phyloP scores from a whole-genome alignment of 35 echinoderm and acorn worm species.

The Hemicentrotus pulcherrimus region DNA sequence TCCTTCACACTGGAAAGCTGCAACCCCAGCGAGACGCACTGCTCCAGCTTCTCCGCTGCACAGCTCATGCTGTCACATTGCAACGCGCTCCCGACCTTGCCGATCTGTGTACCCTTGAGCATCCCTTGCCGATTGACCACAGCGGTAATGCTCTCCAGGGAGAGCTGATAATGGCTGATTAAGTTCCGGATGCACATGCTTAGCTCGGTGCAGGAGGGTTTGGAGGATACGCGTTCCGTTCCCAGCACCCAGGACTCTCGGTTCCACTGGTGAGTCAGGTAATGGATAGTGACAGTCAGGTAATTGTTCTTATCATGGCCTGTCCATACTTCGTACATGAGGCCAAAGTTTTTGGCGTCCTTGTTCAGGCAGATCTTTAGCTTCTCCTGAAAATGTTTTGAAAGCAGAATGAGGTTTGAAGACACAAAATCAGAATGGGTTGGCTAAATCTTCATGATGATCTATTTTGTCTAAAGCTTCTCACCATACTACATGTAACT shows the following conservation, averaged over 20 bases:
- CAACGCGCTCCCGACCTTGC: not conserved
- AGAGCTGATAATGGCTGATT: slow-evolving; percentile 38
- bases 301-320: not conserved
- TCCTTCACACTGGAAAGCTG: slow-evolving; percentile 23
- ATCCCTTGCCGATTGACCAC: slow-evolving; percentile 42
- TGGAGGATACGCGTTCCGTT: not conserved
- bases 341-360: slow-evolving; percentile 44
- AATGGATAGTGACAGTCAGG: slow-evolving; percentile 39
- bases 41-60: slow-evolving; percentile 48
- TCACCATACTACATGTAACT: too few relatives aligned
- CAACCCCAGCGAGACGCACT: not conserved
- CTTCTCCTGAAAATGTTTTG: not conserved
- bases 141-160: slow-evolving; percentile 27
- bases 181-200: slow-evolving; percentile 37
- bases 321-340: slow-evolving; percentile 24
- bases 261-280: slow-evolving; percentile 28
- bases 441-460: too few relatives aligned
- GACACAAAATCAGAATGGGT: too few relatives aligned
- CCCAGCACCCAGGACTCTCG: slow-evolving; percentile 51
- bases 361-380: slow-evolving; percentile 17
- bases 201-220: slow-evolving; percentile 5
- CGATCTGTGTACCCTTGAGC: not conserved
- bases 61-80: slow-evolving; percentile 51
- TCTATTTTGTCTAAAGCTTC: too few relatives aligned
- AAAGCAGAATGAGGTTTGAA: too few relatives aligned